Evolutionary conservation across 2,888 invertebrate species (phyloP).

Genomic region (Amblyjoppa proteus): DNA sequence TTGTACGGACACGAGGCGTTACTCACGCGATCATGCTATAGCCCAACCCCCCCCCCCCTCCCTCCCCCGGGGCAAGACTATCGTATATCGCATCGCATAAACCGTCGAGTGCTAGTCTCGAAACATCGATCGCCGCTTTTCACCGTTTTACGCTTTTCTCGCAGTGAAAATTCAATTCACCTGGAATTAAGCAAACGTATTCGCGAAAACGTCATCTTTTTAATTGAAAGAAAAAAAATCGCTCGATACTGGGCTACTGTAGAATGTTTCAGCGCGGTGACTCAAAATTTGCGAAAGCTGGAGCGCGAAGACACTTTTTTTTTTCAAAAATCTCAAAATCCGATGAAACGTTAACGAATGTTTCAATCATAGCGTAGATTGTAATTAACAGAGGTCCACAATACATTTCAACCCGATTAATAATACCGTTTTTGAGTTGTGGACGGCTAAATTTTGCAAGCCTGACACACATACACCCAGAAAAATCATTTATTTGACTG

Average conservation of each 20-base stretch:
- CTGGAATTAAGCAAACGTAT: not conserved
- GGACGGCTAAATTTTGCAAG: too few species aligned
- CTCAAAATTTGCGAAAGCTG: too few species aligned
- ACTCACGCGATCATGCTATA: constrained; percentile 63
- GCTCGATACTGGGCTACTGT: too few species aligned
- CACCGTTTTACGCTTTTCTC: not conserved
- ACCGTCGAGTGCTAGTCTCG: not conserved
- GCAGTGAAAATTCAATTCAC: constrained; percentile 23
- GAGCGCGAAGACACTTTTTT: too few species aligned
- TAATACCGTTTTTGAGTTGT: too few species aligned
- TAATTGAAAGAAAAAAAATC: not conserved
- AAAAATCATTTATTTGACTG: too few species aligned
- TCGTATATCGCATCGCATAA: constrained; percentile 12
- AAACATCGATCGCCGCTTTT: constrained; percentile 41
- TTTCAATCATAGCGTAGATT: too few species aligned
- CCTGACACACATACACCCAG: too few species aligned
- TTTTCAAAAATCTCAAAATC: too few species aligned
- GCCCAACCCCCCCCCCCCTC: not conserved
- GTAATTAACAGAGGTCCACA: too few species aligned
- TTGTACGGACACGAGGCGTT: constrained; percentile 60
- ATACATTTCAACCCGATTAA: not conserved
- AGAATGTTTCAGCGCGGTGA: too few species aligned
- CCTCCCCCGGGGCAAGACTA: not conserved
- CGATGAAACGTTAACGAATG: too few species aligned
- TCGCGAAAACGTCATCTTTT: not conserved